Evolutionary conservation across 2,113 vertebrate genomes (phyloP), one percentile per base, ranked within the genome.

Genomic region (Silurus meridionalis): DNA sequence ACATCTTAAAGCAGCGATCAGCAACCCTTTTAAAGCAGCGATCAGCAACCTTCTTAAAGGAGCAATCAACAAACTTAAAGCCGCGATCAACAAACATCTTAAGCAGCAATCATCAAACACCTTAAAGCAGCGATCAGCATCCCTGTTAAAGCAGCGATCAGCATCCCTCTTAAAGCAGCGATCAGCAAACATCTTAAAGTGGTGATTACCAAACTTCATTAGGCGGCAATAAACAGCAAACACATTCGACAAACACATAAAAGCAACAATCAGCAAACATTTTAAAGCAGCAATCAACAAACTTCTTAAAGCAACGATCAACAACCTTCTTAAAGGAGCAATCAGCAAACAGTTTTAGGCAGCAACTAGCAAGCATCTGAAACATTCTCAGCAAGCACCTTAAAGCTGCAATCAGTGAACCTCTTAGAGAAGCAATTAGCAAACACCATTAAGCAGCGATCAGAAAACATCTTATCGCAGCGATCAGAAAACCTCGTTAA

Each of bases 381-480:
- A 37, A 37, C 28, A 37, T 37, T 37, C 28, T 15, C 4, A 37
- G 0, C 0, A 66, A 37, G 37, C 6, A 7, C 37, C 37, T 71
- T 48, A 71, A 19, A 71, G 67, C 28, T 7, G 28, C 15, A 0
- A 17, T 71, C 2, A 19, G 0, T 0, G 19, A 71, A 71, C 1
- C 0, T 46, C 67, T 19, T 46, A 71, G 46, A 71, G 15, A 14
- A 48, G 3, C 28, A 1, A 72, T 61, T 0, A 21, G 19, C 60
- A 61, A 61, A 61, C n/a, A n/a, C n/a, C n/a, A n/a, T n/a, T n/a
- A n/a, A 71, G 37, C 37, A 19, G 28, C 2, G 6, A 25, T 64
- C 63, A 25, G 0, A 0, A 66, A n/a, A 64, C 0, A 0, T n/a
- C 23, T n/a, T 64, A n/a, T n/a, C n/a, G 23, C 2, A 10, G 61